phyloP scores from a whole-genome alignment of 1,140 invertebrate species.

The Artemia franciscana region DNA sequence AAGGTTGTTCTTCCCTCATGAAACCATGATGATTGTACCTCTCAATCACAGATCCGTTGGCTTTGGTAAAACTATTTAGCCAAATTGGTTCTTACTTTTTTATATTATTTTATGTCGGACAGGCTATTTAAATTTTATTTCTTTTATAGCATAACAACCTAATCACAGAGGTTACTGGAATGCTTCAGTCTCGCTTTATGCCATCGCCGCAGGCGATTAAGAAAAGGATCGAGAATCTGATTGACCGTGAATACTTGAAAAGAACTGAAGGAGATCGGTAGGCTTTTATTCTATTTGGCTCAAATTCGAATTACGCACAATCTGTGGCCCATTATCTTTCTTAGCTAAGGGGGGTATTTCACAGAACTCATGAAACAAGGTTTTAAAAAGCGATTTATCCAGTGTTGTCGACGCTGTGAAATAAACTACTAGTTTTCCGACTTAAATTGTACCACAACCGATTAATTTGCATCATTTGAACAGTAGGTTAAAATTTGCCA shows the following conservation, averaged over 20 bases:
- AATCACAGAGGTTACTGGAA: conserved; percentile 91
- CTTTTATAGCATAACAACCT: conserved; percentile 59
- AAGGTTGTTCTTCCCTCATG: too few species aligned
- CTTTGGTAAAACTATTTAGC: conserved; percentile 1
- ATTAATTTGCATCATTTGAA: too few species aligned
- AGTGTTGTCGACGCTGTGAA: too few species aligned
- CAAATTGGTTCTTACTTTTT: neutral
- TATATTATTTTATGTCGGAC: neutral
- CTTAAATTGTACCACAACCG: too few species aligned
- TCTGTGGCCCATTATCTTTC: too few species aligned
- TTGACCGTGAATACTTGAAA: conserved; percentile 94
- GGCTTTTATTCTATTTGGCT: conserved; percentile 9
- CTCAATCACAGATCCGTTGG: conserved; percentile 15
- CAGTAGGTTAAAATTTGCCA: too few species aligned
- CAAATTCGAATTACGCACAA: too few species aligned
- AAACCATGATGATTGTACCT: too few species aligned
- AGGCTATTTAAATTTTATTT: conserved; percentile 10
- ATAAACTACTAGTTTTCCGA: too few species aligned
- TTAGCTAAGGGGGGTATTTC: too few species aligned
- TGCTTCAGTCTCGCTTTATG: conserved; percentile 82
- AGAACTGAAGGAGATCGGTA: conserved; percentile 80
- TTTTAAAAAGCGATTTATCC: too few species aligned
- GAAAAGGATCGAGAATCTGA: conserved; percentile 94
- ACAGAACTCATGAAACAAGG: too few species aligned
- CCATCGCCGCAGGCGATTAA: conserved; percentile 95